Base-by-base conservation (phyloP, 2,797 vertebrate species). In the Emys orbicularis region DNA sequence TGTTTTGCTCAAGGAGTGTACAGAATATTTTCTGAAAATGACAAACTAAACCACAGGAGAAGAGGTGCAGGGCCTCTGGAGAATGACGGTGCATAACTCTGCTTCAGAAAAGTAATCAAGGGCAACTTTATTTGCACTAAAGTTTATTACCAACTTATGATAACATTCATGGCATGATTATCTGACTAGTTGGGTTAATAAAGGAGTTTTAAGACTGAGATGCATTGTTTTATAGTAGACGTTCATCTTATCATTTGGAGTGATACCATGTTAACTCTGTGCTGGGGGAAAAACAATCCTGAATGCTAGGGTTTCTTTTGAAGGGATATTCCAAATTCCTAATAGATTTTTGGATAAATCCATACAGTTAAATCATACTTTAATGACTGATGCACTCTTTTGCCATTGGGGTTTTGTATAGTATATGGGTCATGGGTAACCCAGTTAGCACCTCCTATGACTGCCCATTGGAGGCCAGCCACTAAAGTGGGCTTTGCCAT, bases 401-500 rank as follows among this genome's bases (percentile, higher is more conserved):
- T 57, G 15, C 25, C 5, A 18, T 16, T 12, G 53, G 37, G 13
- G 8, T 23, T 8, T 41, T 44, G 37, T 8, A 4, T n/a, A 10
- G 23, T 80, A 29, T 31, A 5, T 47, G 44, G 44, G 10, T 12
- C 18, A 50, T 23, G 79, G 27, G 15, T 27, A 47, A 27, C 44
- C 13, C 74, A 47, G 6, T 47, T 77, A 27, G 27, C 44, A 47
- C 12, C 44, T 76, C 74, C 15, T 44, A 21, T 82, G 53, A 31
- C 25, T 41, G 53, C 19, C 29, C 56, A 13, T 3, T 10, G 79
- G 59, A 94, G 61, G 5, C 41, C 76, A 74, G 65, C 12, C 6
- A 37, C 11, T 72, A 87, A 18, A 21, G 29, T 4, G 65, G 54
- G 12, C 0, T 0, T 68, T 83, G 3, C 29, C 31, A 79, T 27